Base-by-base conservation (phyloP, 2,797 vertebrate genomes). In the Pristis pectinata region DNA sequence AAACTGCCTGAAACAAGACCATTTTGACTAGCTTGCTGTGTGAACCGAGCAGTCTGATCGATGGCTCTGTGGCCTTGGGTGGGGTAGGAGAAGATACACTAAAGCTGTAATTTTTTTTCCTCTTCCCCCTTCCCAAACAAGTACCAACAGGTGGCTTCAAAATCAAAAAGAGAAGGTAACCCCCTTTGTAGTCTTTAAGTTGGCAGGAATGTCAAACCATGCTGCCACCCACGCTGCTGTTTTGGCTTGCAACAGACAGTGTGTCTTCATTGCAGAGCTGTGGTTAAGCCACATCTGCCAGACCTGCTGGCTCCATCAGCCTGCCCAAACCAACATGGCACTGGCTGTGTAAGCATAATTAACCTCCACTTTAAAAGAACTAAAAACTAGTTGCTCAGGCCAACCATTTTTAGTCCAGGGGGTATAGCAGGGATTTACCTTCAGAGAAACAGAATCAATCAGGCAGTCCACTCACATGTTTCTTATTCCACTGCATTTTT, bases 171-270 rank as follows among this genome's bases (percentile, higher is more conserved):
- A 24, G 15, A 19, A n/a, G 95, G 44, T 80, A 74, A 17, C 93
- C 70, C 76, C 44, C n/a, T 34, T 56, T 76, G 72, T 76, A 49
- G 34, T 94, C 15, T 91, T 19, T 67, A 64, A 41, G 87, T 37
- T 94, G 72, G 34, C 37, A 80, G 53, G 59, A 94, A 85, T 97
- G 97, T 97, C 79, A 94, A 96, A 97, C 97, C 97, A 97, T 97
- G 96, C 97, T 98, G 96, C 97, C 98, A 97, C 97, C 97, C 97
- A 97, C 97, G 96, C 97, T 97, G 97, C 96, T 98, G 98, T 97
- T 98, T 97, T 97, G 97, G 98, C 97, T 98, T 97, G 97, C 97
- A 97, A 97, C 97, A 98, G 97, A 98, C 97, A 98, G 97, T 96
- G 97, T 98, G 98, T 97, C 98, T 97, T 98, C 97, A 98, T 97